A percentile compares a stretch with the other conserved stretches of the same genome.
Conservation (phyloP, 2,113 vertebrate species). For the Pongo abelii region DNA sequence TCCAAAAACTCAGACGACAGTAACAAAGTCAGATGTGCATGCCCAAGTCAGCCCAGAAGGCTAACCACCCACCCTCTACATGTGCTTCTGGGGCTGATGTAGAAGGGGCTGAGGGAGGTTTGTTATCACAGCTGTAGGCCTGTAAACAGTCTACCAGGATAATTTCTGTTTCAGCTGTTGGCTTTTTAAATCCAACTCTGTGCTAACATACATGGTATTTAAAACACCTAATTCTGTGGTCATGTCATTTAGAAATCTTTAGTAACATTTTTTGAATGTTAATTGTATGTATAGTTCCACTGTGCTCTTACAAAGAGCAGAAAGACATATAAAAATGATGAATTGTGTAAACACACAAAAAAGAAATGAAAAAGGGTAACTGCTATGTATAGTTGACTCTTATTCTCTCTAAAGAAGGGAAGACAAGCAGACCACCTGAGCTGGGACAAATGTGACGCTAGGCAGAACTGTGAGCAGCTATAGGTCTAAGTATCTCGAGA, state of each 20-base stretch:
- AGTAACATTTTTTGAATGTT: background rate
- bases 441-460: background rate
- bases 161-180: background rate
- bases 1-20: background rate
- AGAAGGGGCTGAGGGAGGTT: background rate
- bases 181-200: background rate
- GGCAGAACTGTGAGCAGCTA: background rate
- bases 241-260: background rate
- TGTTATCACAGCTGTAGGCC: background rate
- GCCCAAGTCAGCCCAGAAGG: background rate
- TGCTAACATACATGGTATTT: background rate
- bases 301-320: background rate
- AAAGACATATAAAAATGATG: background rate
- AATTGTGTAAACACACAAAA: background rate
- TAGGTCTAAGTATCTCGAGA: background rate
- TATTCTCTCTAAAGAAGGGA: background rate
- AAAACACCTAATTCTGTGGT: background rate
- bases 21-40: background rate
- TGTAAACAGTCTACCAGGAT: background rate
- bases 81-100: background rate
- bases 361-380: background rate
- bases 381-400: background rate
- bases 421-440: background rate
- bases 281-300: background rate
- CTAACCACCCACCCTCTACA: background rate